Percentiles rank a stretch among this genome's conserved stretches.
phyloP scores from a whole-genome alignment of 2,113 vertebrate species.

The Tenebrosternarchus preto region DNA sequence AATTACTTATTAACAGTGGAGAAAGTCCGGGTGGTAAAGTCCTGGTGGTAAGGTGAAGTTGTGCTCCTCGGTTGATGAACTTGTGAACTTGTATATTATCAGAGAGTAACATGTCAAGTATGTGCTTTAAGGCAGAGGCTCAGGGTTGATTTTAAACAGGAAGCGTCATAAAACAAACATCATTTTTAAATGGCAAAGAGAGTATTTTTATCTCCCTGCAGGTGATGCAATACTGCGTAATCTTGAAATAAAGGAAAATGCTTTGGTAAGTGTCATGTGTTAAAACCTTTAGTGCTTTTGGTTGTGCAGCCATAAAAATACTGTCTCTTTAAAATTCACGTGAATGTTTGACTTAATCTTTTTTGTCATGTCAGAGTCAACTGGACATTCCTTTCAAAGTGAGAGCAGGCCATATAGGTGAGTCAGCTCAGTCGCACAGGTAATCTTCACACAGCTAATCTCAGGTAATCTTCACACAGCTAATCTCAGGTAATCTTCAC shows the following conservation, averaged over 20 bases:
- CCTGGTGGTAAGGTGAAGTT: too few species aligned
- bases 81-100: too few species aligned
- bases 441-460: too few species aligned
- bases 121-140: too few species aligned
- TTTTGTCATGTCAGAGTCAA: slow-evolving; percentile 81
- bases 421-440: slow-evolving; percentile 55
- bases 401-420: slow-evolving; percentile 94
- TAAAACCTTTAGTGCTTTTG: not conserved
- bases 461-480: too few species aligned
- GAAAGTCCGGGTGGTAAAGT: not conserved
- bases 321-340: not conserved
- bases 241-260: slow-evolving; percentile 98
- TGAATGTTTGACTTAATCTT: slow-evolving; percentile 11
- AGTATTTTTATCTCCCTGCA: slow-evolving; percentile 60
- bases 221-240: slow-evolving; percentile 88
- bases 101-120: too few species aligned
- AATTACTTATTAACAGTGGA: not conserved
- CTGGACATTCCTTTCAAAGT: slow-evolving; percentile 98
- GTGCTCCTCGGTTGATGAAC: too few species aligned
- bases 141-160: too few species aligned
- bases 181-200: too few species aligned
- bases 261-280: slow-evolving; percentile 81
- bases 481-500: too few species aligned
- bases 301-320: not conserved
- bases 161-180: too few species aligned